These are phyloP conservation scores for Pinctada fucata DNA, from an alignment of 2,888 invertebrate species.

Conservation along the genomic window DNA sequence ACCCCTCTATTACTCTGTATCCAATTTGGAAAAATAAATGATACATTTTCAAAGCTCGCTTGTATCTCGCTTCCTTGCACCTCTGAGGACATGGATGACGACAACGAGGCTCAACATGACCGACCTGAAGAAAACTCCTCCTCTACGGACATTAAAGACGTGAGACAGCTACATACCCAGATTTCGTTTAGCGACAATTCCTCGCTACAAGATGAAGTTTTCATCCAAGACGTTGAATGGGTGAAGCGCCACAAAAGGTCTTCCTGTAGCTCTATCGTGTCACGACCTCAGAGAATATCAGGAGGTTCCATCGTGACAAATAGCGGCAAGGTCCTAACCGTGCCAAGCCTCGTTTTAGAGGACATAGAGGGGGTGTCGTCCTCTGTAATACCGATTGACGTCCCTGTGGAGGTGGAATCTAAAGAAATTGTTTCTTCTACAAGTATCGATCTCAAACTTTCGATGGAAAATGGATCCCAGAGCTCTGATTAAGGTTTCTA, in stretches of 20 bases:
- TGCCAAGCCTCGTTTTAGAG: conserved; percentile 16
- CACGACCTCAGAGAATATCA: background rate
- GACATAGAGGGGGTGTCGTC: conserved; percentile 18
- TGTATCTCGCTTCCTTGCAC: no score
- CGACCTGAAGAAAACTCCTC: no score
- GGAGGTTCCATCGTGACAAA: conserved; percentile 14
- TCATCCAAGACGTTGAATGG: background rate
- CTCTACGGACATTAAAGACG: background rate
- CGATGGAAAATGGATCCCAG: background rate
- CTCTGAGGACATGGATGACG: no score
- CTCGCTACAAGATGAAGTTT: background rate
- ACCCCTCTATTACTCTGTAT: no score
- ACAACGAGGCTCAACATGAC: no score
- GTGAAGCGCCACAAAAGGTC: background rate
- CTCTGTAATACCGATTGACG: background rate
- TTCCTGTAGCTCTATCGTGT: background rate
- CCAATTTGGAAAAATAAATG: no score
- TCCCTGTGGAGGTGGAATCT: background rate
- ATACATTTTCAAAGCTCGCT: no score
- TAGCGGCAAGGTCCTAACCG: conserved; percentile 11
- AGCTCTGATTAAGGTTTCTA: no score
- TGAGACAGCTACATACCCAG: background rate
- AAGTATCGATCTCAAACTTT: background rate
- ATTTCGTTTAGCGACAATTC: background rate
- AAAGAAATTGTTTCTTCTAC: conserved; percentile 2